Conservation (phyloP, 2,797 vertebrate species). For the Cuniculus paca region DNA sequence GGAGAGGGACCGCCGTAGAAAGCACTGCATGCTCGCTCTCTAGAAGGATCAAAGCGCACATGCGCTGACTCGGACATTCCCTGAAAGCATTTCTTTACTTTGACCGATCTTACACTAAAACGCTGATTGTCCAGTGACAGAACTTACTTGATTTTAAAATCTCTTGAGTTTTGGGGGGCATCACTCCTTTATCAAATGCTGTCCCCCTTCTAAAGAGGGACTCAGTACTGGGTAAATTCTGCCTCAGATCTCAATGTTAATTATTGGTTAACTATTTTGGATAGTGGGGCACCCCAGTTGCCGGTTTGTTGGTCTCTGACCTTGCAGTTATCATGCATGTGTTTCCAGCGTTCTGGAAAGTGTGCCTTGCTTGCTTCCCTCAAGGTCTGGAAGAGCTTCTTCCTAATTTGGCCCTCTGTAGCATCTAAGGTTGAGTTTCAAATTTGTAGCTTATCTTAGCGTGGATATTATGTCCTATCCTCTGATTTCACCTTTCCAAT, state of each 20-base stretch:
- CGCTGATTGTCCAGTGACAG: background rate
- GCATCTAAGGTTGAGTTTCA: background rate
- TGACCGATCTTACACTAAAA: constrained; percentile 4
- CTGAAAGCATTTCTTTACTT: background rate
- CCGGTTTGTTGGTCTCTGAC: background rate
- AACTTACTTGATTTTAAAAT: background rate
- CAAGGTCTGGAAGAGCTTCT: background rate
- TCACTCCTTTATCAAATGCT: background rate
- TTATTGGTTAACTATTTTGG: background rate
- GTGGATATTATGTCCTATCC: background rate
- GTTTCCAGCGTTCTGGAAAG: background rate
- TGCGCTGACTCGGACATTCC: background rate
- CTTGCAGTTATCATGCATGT: background rate
- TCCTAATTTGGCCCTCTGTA: background rate
- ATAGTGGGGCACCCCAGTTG: background rate
- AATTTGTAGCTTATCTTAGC: background rate
- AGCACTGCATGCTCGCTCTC: background rate
- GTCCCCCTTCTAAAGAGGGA: background rate
- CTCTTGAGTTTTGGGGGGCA: background rate
- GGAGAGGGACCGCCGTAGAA: background rate
- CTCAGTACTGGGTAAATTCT: background rate
- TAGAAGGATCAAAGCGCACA: background rate
- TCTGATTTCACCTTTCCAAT: background rate
- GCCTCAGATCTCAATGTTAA: background rate
- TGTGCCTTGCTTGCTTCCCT: background rate